phyloP scores from a whole-genome alignment of 2,113 vertebrate species.

The crab-eating macaque (Macaca fascicularis) region T2T-MFA8v1.1 NC_088378.1:162178001-162178500 shows the following conservation, averaged over 20 bases:
- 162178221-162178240: not conserved
- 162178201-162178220: not conserved
- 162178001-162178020: not conserved
- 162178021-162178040: not conserved
- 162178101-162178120: not conserved
- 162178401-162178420: not conserved
- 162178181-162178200: not conserved
- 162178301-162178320: slow-evolving; percentile 31
- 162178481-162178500: no score
- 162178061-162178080: not conserved
- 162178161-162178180: not conserved
- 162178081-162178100: not conserved
- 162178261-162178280: not conserved
- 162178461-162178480: no score
- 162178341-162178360: not conserved
- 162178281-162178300: slow-evolving; percentile 20
- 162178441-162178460: not conserved
- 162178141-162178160: not conserved
- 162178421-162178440: not conserved
- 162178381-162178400: not conserved
- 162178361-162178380: not conserved
- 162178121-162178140: slow-evolving; percentile 16
- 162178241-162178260: not conserved
- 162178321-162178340: not conserved
- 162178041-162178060: not conserved